Evolutionary conservation across 2,797 vertebrate species (phyloP).

Genomic region (Hemitrygon akajei): DNA sequence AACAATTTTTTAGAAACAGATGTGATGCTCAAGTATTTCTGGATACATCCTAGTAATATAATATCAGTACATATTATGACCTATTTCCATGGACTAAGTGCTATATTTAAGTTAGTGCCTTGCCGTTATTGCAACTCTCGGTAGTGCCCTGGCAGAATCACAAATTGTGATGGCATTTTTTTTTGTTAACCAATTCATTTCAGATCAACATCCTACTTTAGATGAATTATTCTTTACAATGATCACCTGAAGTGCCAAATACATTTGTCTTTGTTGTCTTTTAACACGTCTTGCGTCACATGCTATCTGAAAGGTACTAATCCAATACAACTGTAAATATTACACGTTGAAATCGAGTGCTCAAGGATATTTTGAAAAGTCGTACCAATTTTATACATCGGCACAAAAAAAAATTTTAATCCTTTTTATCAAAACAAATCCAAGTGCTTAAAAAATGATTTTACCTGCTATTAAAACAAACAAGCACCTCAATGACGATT

Average conservation of each 20-base stretch:
- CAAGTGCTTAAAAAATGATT: not conserved
- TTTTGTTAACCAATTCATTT: not conserved
- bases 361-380: not conserved
- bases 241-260: not conserved
- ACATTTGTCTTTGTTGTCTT: not conserved
- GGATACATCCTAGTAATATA: not conserved
- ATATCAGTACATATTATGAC: not conserved
- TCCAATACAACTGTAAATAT: too few species aligned
- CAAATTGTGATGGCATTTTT: not conserved
- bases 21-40: not conserved
- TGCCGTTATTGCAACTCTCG: not conserved
- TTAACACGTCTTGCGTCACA: not conserved
- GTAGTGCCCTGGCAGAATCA: not conserved
- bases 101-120: constrained; percentile 1
- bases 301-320: not conserved
- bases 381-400: not conserved
- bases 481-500: not conserved
- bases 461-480: not conserved
- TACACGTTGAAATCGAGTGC: not conserved
- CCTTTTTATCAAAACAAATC: not conserved
- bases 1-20: not conserved
- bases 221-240: not conserved
- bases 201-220: not conserved
- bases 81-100: not conserved
- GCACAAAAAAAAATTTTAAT: too few species aligned